Evolutionary conservation across 92 coral and sea anemone species (phyloP), one percentile per base, ranked within the genome.

Genomic region (Epizoanthus scotinus): DNA sequence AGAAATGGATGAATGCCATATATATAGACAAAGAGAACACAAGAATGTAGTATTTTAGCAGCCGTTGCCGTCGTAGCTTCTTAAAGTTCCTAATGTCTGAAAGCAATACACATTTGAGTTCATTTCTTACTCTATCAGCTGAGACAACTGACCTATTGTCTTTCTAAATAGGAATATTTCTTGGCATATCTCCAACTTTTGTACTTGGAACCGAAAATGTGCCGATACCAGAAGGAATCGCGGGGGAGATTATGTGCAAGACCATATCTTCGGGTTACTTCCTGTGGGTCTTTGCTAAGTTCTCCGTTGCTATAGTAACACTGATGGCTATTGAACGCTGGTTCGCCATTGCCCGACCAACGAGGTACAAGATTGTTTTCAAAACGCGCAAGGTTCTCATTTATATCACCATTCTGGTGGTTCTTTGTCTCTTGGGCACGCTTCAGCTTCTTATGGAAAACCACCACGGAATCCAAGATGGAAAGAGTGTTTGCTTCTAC

Each of bases 241-340:
- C 78, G 38, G 78, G 78, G 14, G 78, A 73, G n/a, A 49, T 49
- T 14, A 53, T 54, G n/a, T 73, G 78, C 78, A 73, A 73, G 65
- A 55, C 57, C 0, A 55, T 73, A 7, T 28, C 49, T 20, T 73
- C 78, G 25, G 58, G 58, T 22, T 73, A 54, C 64, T 73, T 73
- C 24, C 63, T 73, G 19, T 73, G 79, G 79, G 64, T 10, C 64
- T 73, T 54, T 14, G 63, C 79, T 5, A 73, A 54, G 38, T 73
- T 73, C 57, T 73, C 79, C 0, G 79, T 73, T 31, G 79, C 79
- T 8, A 29, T 73, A n/a, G 79, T 73, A 55, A 73, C 79, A 42
- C 13, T 54, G 26, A 73, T 73, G 79, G 49, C 79, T 9, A 49
- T 73, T 56, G 65, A 73, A 55, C 79, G 79, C 20, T 73, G 79